A percentile compares a stretch with the other conserved stretches of the same genome.
Evolutionary conservation across 2,797 vertebrate species (phyloP).

Genomic region (Ciconia nigra): DNA sequence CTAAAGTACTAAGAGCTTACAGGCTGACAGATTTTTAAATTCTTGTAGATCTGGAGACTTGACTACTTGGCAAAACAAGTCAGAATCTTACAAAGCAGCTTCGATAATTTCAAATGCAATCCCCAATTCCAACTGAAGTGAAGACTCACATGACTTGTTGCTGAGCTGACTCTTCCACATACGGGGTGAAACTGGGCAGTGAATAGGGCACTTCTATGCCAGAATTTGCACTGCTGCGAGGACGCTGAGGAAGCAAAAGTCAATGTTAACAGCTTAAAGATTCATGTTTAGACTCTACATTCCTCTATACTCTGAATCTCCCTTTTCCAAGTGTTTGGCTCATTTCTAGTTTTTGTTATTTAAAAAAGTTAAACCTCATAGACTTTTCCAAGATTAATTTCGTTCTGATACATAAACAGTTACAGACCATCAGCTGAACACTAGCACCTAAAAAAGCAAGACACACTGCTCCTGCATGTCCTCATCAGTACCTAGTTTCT

Average conservation of each 20-base stretch:
- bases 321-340: neutral
- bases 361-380: neutral
- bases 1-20: neutral
- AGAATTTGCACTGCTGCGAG: neutral
- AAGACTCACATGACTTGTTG: constrained; percentile 88
- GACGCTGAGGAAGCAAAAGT: constrained; percentile 3
- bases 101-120: neutral
- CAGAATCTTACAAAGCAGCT: neutral
- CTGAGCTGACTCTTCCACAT: constrained; percentile 88
- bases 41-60: neutral
- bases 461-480: accelerated
- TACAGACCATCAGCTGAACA: neutral
- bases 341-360: neutral
- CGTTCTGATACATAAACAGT: neutral
- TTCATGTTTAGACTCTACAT: neutral
- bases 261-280: neutral
- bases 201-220: neutral
- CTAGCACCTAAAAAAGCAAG: too few relatives aligned
- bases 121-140: neutral
- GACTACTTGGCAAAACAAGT: neutral
- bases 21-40: neutral
- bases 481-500: neutral
- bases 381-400: neutral
- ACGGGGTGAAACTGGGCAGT: constrained; percentile 84
- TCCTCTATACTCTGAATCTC: too few relatives aligned